phyloP scores from a whole-genome alignment of 2,888 invertebrate genomes.

The Lobophora halterata region DNA sequence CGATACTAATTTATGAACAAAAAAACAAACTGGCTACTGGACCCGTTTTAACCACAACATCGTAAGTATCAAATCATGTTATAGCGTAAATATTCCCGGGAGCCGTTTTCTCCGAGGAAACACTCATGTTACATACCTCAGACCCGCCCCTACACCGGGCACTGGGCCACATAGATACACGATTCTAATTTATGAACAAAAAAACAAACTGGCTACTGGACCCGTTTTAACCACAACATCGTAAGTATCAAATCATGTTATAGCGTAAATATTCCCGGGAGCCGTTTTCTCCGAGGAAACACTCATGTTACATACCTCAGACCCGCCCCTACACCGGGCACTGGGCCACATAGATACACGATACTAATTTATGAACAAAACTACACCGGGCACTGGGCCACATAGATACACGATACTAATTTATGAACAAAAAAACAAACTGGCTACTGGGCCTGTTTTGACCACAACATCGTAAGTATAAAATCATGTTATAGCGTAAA shows the following conservation, averaged over 20 bases:
- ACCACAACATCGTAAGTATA: too few relatives aligned
- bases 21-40: too few relatives aligned
- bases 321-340: conserved; percentile 82
- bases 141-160: conserved; percentile 81
- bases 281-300: conserved; percentile 13
- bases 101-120: conserved; percentile 13
- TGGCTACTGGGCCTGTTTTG: too few relatives aligned
- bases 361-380: conserved; percentile 87
- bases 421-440: too few relatives aligned
- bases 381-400: too few relatives aligned
- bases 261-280: conserved; percentile 28
- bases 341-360: conserved; percentile 87
- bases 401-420: too few relatives aligned
- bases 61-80: too few relatives aligned
- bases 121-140: conserved; percentile 16
- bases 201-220: too few relatives aligned
- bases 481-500: too few relatives aligned
- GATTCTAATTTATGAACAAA: conserved; percentile 86
- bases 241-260: too few relatives aligned
- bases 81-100: conserved; percentile 29
- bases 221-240: too few relatives aligned
- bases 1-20: conserved; percentile 87
- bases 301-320: conserved; percentile 17
- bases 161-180: conserved; percentile 88
- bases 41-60: too few relatives aligned